These are phyloP conservation scores for Hyalella azteca DNA, from an alignment of 2,888 invertebrate species.

Conservation along the genomic window DNA sequence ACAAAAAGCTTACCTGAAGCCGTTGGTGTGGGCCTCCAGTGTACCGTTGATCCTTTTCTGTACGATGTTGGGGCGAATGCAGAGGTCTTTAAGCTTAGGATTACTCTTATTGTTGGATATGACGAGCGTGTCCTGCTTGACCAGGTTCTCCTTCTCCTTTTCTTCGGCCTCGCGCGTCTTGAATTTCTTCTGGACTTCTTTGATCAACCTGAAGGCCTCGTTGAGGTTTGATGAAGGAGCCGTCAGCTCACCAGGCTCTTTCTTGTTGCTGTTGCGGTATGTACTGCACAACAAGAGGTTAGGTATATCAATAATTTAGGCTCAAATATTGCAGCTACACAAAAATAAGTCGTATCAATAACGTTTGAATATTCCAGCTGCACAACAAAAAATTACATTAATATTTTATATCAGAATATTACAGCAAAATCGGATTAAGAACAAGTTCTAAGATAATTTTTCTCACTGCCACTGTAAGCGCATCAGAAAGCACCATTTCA, in stretches of 20 bases:
- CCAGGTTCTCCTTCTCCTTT: slow-evolving; percentile 96
- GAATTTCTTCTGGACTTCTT: slow-evolving; percentile 98
- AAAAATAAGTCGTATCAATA: no score
- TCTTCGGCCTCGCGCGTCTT: slow-evolving; percentile 98
- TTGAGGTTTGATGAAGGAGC: slow-evolving; percentile 91
- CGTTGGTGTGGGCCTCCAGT: slow-evolving; percentile 94
- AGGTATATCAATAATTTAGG: no score
- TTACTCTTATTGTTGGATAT: slow-evolving; percentile 95
- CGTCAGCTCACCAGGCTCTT: slow-evolving; percentile 93
- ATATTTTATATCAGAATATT: no score
- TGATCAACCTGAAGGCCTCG: slow-evolving; percentile 95
- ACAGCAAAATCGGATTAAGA: no score
- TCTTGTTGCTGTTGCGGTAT: slow-evolving; percentile 95
- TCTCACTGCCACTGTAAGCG: no score
- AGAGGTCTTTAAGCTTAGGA: slow-evolving; percentile 95
- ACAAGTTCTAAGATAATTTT: no score
- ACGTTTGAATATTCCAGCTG: no score
- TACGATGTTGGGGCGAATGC: slow-evolving; percentile 98
- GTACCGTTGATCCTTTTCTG: slow-evolving; percentile 90
- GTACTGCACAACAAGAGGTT: slow-evolving; percentile 67
- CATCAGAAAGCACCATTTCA: no score
- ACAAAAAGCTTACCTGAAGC: slow-evolving; percentile 68
- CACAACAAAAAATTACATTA: no score
- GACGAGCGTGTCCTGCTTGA: slow-evolving; percentile 92
- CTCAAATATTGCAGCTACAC: no score